A percentile compares a stretch with the other conserved stretches of the same genome.
phyloP scores from a whole-genome alignment of 2,888 invertebrate species.

The Parascotia fuliginaria region DNA sequence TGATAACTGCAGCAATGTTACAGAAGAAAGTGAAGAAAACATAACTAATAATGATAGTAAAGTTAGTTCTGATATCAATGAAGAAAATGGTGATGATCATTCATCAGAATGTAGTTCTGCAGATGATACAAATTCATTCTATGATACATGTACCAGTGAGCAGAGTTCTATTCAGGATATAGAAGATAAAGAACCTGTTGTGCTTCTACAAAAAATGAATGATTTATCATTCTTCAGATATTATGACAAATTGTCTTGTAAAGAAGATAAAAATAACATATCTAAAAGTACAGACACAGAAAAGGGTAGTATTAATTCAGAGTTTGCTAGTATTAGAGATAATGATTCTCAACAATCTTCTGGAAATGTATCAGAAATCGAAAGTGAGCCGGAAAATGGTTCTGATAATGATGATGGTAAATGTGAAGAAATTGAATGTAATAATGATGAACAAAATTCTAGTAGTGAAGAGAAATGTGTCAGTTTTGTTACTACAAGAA shows the following conservation, averaged over 20 bases:
- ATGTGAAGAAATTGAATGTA: conserved; percentile 26
- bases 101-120: conserved; percentile 22
- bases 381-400: conserved; percentile 27
- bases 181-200: conserved; percentile 49
- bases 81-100: conserved; percentile 7
- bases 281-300: conserved; percentile 7
- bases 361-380: conserved; percentile 19
- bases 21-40: background rate
- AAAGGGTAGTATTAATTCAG: conserved; percentile 40
- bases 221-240: conserved; percentile 61
- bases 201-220: conserved; percentile 60
- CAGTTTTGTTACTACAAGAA: conserved; percentile 77
- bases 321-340: conserved; percentile 27
- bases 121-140: conserved; percentile 57
- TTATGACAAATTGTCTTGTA: conserved; percentile 47
- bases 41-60: background rate
- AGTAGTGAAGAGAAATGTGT: conserved; percentile 52
- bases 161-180: conserved; percentile 35
- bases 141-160: conserved; percentile 73
- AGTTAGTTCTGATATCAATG: background rate
- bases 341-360: conserved; percentile 26
- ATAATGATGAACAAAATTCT: conserved; percentile 31
- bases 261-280: conserved; percentile 10
- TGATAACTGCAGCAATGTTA: too few relatives aligned
- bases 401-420: conserved; percentile 19